Base-by-base conservation (phyloP, 2,888 invertebrate genomes). In the Macrophya alboannulata region DNA sequence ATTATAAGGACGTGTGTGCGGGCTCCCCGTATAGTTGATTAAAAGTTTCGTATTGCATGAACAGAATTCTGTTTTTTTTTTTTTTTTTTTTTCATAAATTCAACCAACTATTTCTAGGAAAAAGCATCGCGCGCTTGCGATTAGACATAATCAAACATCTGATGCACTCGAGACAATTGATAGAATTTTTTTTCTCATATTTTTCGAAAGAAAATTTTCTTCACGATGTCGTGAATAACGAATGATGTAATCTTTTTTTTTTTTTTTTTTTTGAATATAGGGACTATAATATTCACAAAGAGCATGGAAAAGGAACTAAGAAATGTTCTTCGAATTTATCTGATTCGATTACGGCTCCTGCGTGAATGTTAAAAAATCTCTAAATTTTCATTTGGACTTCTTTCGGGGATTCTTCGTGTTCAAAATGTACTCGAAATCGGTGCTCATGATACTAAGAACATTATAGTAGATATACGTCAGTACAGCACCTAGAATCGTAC, bases 1-100 rank as follows among this genome's bases (percentile, higher is more conserved):
- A 31, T 77, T 17, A 31, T 12, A 17, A 77, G 55, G n/a, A 77
- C 77, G 77, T 77, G 77, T 77, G 55, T 48, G 10, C 15, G 15
- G 0, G 40, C 31, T n/a, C 21, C 43, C 37, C 8, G 31, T 55
- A 31, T n/a, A 17, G n/a, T 17, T 77, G 3, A 55, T 31, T 37
- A 17, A 55, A 55, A 55, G 37, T 51, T 25, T 51, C 21, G 43
- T 4, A 74, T 74, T 43, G 45, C 45, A 45, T 74, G 21, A 71
- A 37, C n/a, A 40, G n/a, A 12, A 40, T 40, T 8, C 10, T n/a
- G n/a, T n/a, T n/a, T n/a, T n/a, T n/a, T n/a, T n/a, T n/a, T n/a
- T n/a, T n/a, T n/a, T n/a, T n/a, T n/a, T n/a, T 37, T 40, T 0
- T 72, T 43, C 40, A 43, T n/a, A 72, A 72, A 40, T 72, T 17